Conservation (phyloP, 2,113 vertebrate species). For the Notothenia rossii region DNA sequence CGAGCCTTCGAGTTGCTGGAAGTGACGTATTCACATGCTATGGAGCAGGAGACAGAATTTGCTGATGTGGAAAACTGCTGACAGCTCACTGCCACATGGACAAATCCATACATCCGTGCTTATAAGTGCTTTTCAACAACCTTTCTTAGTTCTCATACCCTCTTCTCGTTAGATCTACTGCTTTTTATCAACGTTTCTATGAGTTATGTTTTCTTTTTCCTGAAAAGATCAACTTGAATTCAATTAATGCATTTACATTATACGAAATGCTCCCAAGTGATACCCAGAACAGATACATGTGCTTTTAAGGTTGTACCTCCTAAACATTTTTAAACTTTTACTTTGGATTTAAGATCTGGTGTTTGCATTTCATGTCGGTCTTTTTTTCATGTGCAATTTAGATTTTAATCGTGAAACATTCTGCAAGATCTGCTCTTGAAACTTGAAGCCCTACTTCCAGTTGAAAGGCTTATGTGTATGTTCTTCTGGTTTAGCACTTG, state of each 20-base stretch:
- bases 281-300: background rate
- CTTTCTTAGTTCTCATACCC: background rate
- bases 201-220: background rate
- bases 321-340: too few species aligned
- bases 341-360: too few species aligned
- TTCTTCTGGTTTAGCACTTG: too few species aligned
- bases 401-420: too few species aligned
- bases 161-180: background rate
- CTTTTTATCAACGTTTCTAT: background rate
- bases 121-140: constrained; percentile 3
- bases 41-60: constrained; percentile 36
- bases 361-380: too few species aligned
- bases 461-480: too few species aligned
- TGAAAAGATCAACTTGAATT: background rate
- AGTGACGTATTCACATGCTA: constrained; percentile 42
- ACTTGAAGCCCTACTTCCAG: too few species aligned
- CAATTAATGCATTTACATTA: background rate
- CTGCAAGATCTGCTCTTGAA: too few species aligned
- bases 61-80: constrained; percentile 60
- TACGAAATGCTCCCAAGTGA: background rate
- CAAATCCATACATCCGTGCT: constrained; percentile 44
- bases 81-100: constrained; percentile 41
- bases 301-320: too few species aligned
- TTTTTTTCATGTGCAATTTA: too few species aligned
- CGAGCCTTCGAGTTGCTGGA: constrained; percentile 16